Conservation (phyloP, 2,113 vertebrate genomes). For the Arizona elegans region DNA sequence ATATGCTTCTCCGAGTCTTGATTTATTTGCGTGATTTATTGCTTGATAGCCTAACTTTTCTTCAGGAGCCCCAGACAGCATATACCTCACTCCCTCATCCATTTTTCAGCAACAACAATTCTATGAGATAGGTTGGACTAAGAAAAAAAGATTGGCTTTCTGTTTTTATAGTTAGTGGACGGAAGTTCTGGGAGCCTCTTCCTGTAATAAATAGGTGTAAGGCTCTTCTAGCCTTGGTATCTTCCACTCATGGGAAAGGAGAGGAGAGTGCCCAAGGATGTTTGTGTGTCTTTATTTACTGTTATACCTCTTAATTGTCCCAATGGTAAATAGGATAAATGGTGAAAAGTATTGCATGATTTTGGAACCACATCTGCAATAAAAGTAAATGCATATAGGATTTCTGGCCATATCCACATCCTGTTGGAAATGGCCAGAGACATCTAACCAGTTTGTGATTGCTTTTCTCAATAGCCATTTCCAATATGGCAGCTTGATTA, state of each 20-base stretch:
- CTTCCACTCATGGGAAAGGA: background rate
- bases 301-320: background rate
- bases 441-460: background rate
- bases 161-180: background rate
- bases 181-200: background rate
- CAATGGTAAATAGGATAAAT: background rate
- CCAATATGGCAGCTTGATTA: background rate
- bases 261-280: background rate
- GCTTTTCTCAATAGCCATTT: background rate
- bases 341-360: background rate
- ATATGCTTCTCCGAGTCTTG: background rate
- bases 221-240: background rate
- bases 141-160: background rate
- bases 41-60: background rate
- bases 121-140: background rate
- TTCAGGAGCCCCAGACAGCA: background rate
- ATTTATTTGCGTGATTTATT: background rate
- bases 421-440: background rate
- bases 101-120: background rate
- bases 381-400: background rate
- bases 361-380: background rate
- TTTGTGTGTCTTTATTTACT: background rate
- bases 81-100: background rate
- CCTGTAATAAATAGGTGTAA: background rate
- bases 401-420: background rate